phyloP scores from a whole-genome alignment of 2,113 vertebrate species.

The Genyomyrus donnyi region DNA sequence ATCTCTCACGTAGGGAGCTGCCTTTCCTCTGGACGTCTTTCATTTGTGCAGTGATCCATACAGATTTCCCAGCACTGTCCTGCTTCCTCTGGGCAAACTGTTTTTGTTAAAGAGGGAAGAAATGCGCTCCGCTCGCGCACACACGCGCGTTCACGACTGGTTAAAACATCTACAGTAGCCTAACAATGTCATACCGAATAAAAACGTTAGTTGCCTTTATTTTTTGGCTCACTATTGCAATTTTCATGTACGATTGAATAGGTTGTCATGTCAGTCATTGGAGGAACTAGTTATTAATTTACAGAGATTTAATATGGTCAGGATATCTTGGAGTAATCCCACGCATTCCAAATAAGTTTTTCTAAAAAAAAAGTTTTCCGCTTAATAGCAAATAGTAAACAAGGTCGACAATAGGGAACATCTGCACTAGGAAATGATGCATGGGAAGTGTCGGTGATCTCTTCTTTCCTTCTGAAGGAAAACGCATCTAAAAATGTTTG shows the following conservation, averaged over 20 bases:
- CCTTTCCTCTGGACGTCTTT: neutral
- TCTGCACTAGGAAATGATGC: neutral
- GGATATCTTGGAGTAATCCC: neutral
- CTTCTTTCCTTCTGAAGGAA: neutral
- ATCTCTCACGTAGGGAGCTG: neutral
- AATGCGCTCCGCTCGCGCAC: neutral
- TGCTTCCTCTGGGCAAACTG: conserved; percentile 6
- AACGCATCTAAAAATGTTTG: neutral
- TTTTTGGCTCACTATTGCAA: neutral
- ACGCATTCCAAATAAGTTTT: neutral
- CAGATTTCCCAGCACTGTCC: neutral
- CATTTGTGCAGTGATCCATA: conserved; percentile 13
- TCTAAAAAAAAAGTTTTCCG: neutral
- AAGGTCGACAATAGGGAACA: neutral
- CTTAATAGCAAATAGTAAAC: neutral
- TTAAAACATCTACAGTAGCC: neutral
- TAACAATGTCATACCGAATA: neutral
- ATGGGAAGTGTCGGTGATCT: neutral
- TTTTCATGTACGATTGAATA: neutral
- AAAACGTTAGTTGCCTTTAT: neutral
- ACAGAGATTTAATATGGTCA: neutral
- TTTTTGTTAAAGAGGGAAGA: neutral
- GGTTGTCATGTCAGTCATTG: neutral
- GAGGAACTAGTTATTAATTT: neutral
- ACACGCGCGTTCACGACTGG: neutral